Evolutionary conservation across 2,888 invertebrate genomes (phyloP).

Genomic region (Fissipunctia ypsillon): DNA sequence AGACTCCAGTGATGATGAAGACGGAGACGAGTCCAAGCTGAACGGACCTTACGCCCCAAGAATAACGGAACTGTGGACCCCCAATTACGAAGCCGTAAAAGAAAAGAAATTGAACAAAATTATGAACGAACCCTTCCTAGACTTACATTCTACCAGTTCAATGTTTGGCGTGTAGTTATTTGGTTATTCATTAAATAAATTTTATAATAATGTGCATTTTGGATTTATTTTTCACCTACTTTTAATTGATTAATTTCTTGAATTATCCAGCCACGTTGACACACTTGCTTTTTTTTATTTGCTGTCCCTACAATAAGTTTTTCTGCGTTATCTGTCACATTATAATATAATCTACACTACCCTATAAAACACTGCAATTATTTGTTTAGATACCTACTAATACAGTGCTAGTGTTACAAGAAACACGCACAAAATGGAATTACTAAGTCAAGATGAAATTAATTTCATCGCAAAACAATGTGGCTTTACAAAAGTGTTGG

Average conservation of each 20-base stretch:
- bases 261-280: background rate
- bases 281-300: background rate
- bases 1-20: slow-evolving; percentile 82
- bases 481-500: slow-evolving; percentile 67
- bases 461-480: slow-evolving; percentile 71
- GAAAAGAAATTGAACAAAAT: slow-evolving; percentile 86
- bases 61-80: slow-evolving; percentile 81
- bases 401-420: slow-evolving; percentile 26
- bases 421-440: slow-evolving; percentile 70
- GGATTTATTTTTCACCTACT: background rate
- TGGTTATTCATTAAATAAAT: slow-evolving; percentile 38
- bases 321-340: slow-evolving; percentile 25
- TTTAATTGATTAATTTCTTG: background rate
- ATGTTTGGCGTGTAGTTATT: slow-evolving; percentile 76
- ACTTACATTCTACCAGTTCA: slow-evolving; percentile 75
- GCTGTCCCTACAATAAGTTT: slow-evolving; percentile 23
- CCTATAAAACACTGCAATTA: slow-evolving; percentile 37
- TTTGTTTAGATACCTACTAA: slow-evolving; percentile 28
- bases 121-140: slow-evolving; percentile 78
- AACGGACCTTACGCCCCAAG: slow-evolving; percentile 73
- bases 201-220: background rate
- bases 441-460: slow-evolving; percentile 76
- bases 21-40: slow-evolving; percentile 63
- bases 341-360: slow-evolving; percentile 28
- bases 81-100: slow-evolving; percentile 85